Evolutionary conservation across 2,797 vertebrate genomes (phyloP), one percentile per base, ranked within the genome.

Genomic region (Peromyscus attwateri): DNA sequence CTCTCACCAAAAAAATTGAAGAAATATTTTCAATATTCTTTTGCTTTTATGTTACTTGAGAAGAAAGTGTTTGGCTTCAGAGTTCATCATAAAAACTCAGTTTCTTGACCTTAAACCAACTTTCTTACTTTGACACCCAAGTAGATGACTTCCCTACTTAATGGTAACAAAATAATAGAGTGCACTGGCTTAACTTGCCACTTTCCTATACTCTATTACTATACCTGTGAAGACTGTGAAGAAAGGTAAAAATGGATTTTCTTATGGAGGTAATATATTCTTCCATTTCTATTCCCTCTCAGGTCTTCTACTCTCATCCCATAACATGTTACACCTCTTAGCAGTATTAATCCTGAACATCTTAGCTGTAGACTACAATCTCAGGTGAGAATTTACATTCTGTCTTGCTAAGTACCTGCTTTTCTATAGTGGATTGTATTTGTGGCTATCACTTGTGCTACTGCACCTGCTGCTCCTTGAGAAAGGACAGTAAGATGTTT

Each of bases 1-100:
- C 81, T 66, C 1, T 79, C 57, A 79, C 77, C 64, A 23, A 76
- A 84, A 87, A 95, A 76, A 49, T 1, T 77, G 80, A 3, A 96
- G 92, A 95, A 95, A 92, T 29, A 11, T 93, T 95, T 85, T 89
- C 91, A 60, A 96, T 2, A 3, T 11, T 75, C 40, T 66, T 84
- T 94, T 82, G 79, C 80, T 82, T 94, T 75, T 12, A 49, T 3
- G 29, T 68, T 12, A 87, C 1, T 66, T 75, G 76, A 49, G 27
- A 89, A 95, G 76, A 89, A 73, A 92, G 76, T 71, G 31, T 25
- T 82, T 40, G 57, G 40, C 13, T 62, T 37, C 14, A 77, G 5
- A 79, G 23, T 77, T 84, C 60, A 89, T 34, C 95, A 93, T n/a
- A n/a, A 91, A 96, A 55, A 0, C n/a, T n/a, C 34, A 21, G 37